Base-by-base conservation (phyloP, 2,888 invertebrate species). In the Melanchra persicariae region DNA sequence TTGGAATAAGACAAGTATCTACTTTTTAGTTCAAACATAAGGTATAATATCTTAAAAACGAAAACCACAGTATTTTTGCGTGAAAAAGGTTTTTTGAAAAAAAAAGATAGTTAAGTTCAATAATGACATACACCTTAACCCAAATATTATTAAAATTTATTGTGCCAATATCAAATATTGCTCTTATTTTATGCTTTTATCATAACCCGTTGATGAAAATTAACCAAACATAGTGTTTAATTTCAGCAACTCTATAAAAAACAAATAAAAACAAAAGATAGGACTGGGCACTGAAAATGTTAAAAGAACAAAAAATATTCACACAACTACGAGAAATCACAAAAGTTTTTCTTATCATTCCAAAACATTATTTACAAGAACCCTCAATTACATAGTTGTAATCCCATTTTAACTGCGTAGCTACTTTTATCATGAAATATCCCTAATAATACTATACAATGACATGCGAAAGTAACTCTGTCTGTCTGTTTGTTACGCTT, bases 1-100 rank as follows among this genome's bases (percentile, higher is more conserved):
- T 19, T 40, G 40, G 15, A 40, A 40, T 40, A 12, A 1, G 40
- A 40, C 12, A 40, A 8, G 34, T 37, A 40, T 15, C 15, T 40
- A 40, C 4, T 40, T 40, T 40, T 5, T 15, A 40, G 15, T 15
- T 9, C 40, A 70, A 64, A 17, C 22, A 10, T 19, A 43, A 66
- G n/a, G 22, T 30, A 30, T 3, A 34, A 8, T 26, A 24, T 61
- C 43, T 73, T 81, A 69, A 63, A 59, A 85, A 88, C 85, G 87
- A 89, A 88, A 91, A 90, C 90, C 91, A 91, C 89, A 90, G 86
- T 81, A 68, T 37, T 61, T 8, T 17, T 17, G 15, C 15, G 40
- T 24, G 15, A 55, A 24, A 49, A 74, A 61, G 22, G 3, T 12
- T 26, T 60, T 12, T 40, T 65, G 62, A 49, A 75, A 75, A 47